Base-by-base conservation (phyloP, 2,888 invertebrate species). In the Gymnocheta viridis region DNA sequence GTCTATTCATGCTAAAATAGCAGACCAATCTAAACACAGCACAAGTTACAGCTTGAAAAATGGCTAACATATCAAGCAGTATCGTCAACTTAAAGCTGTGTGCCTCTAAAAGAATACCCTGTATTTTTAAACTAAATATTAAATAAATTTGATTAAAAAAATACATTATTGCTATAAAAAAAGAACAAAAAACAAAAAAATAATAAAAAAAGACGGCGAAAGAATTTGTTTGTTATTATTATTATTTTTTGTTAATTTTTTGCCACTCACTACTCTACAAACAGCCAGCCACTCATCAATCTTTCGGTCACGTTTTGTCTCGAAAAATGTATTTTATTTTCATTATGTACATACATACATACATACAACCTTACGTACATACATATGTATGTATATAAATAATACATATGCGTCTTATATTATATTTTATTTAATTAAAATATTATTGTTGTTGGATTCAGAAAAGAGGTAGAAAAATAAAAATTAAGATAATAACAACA, bases 221-320 rank as follows among this genome's bases (percentile, higher is more conserved):
- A 49, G 19, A 51, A 51, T 51, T 24, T 24, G 14, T 51, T 24
- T 24, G 19, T 10, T 22, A 49, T 51, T 51, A 51, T 51, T n/a
- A n/a, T 51, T 51, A 51, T 51, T 22, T 51, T 12, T 22, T 24
- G 7, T 49, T 49, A 12, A n/a, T 17, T 14, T 44, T 49, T 22
- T 22, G 3, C 10, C 12, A 3, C 10, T 22, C 2, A 12, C 6
- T 19, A 19, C 2, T 47, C 47, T 47, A 54, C 54, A 54, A n/a
- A 24, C 54, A 27, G 27, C 54, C 27, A 54, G n/a, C n/a, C 54
- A 54, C n/a, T 27, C 24, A 51, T 51, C 49, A 51, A 12, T 24
- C 24, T 14, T 9, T 24, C 24, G 24, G 51, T 51, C 54, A 54
- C 54, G 54, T 54, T 54, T 54, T 54, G 54, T 54, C 54, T 54